Percentiles rank a stretch among this genome's conserved stretches.
Evolutionary conservation across 2,113 vertebrate genomes (phyloP).

Genomic region (Falco punctatus): DNA sequence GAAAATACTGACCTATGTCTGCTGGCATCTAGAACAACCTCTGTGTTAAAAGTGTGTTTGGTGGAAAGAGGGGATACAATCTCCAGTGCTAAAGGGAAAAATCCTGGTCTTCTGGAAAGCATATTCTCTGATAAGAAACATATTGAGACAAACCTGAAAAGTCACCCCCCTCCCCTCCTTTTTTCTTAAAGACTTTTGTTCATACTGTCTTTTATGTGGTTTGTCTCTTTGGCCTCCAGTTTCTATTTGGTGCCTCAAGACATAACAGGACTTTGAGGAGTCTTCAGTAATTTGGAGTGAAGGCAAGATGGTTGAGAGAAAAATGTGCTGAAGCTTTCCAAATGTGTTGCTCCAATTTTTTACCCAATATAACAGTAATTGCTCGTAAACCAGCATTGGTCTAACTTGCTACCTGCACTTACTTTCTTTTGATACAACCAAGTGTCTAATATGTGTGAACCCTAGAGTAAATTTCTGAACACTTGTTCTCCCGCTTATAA

Average conservation of each 20-base stretch:
- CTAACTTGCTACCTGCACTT: not conserved
- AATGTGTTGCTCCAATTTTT: not conserved
- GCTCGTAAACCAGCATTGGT: not conserved
- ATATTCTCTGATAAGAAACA: not conserved
- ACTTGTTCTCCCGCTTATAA: not conserved
- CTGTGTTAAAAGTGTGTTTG: not conserved
- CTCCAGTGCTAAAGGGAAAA: not conserved
- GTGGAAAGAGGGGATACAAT: not conserved
- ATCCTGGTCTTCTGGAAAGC: not conserved
- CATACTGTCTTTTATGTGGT: not conserved
- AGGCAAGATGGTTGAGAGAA: not conserved
- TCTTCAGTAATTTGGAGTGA: not conserved
- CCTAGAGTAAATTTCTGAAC: not conserved
- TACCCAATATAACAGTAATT: not conserved
- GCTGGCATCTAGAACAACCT: not conserved
- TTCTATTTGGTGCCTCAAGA: not conserved
- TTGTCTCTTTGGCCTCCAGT: not conserved
- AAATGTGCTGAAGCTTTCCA: not conserved
- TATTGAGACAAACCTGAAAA: not conserved
- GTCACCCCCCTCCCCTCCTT: accelerated
- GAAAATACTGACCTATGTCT: conserved; percentile 2
- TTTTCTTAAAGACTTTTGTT: not conserved
- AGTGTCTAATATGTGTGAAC: not conserved
- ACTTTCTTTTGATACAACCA: not conserved
- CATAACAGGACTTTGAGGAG: not conserved